These are phyloP conservation scores for Heliothis subflexa DNA, from an alignment of 1,140 invertebrate genomes.

Conservation along the genomic window DNA sequence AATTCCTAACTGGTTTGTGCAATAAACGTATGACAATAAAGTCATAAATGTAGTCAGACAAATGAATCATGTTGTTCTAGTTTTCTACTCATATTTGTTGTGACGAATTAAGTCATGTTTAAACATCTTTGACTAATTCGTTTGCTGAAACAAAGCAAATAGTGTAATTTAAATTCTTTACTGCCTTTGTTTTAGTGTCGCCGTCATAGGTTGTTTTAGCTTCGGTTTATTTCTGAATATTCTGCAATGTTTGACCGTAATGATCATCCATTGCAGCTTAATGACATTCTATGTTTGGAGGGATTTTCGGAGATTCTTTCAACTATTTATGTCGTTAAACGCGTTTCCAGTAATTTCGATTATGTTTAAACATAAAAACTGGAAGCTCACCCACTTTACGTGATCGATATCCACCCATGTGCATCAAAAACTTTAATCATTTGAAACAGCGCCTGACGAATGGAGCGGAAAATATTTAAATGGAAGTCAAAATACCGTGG, in stretches of 20 bases:
- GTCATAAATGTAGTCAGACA: slow-evolving; percentile 7
- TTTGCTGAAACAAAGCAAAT: background rate
- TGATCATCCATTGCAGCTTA: no score
- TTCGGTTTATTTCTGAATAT: no score
- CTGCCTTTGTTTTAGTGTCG: background rate
- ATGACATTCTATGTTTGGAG: no score
- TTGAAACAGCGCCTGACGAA: slow-evolving; percentile 81
- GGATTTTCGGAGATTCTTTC: no score
- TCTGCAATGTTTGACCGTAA: no score
- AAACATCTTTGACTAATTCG: slow-evolving; percentile 7
- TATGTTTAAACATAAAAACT: no score
- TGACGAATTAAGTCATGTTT: background rate
- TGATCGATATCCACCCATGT: slow-evolving; percentile 33
- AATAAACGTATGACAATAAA: background rate
- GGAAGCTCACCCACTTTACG: background rate
- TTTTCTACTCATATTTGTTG: background rate
- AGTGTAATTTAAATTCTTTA: background rate
- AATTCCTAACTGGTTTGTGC: background rate
- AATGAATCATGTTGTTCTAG: slow-evolving; percentile 20
- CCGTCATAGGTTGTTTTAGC: no score
- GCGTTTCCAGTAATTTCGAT: no score
- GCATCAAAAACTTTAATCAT: slow-evolving; percentile 73
- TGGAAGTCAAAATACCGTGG: slow-evolving; percentile 81
- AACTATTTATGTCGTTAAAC: no score
- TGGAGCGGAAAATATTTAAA: slow-evolving; percentile 85